phyloP scores from a whole-genome alignment of 2,113 vertebrate genomes.

The Machaerirhynchus nigripectus region DNA sequence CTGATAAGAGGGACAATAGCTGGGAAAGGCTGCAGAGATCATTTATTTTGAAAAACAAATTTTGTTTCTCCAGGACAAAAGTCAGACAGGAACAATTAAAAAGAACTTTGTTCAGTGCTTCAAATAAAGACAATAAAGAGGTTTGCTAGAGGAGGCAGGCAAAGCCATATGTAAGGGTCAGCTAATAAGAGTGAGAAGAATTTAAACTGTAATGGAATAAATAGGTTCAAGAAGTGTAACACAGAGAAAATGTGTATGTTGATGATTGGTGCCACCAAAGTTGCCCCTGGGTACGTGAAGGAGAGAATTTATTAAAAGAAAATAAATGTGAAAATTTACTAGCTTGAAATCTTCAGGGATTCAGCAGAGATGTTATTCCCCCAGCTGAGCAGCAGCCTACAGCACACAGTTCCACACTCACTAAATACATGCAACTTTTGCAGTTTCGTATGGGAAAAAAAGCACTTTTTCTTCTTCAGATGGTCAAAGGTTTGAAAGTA shows the following conservation, averaged over 20 bases:
- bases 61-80: neutral
- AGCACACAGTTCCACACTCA: neutral
- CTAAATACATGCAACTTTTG: neutral
- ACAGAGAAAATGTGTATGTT: neutral
- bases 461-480: neutral
- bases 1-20: neutral
- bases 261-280: neutral
- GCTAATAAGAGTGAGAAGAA: conserved; percentile 3
- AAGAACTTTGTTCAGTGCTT: neutral
- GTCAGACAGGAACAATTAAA: neutral
- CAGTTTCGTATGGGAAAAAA: neutral
- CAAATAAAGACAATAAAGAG: neutral
- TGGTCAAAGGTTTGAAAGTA: neutral
- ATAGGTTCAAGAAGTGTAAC: neutral
- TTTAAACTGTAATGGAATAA: neutral
- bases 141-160: neutral
- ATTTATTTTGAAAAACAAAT: neutral
- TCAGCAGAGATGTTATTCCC: neutral
- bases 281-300: neutral
- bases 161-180: neutral
- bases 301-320: neutral
- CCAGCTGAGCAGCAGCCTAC: neutral
- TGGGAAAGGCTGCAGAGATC: neutral
- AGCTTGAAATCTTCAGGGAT: neutral
- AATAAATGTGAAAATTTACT: neutral